phyloP scores from a whole-genome alignment of 1,140 invertebrate genomes.

The Heterodera schachtii region DNA sequence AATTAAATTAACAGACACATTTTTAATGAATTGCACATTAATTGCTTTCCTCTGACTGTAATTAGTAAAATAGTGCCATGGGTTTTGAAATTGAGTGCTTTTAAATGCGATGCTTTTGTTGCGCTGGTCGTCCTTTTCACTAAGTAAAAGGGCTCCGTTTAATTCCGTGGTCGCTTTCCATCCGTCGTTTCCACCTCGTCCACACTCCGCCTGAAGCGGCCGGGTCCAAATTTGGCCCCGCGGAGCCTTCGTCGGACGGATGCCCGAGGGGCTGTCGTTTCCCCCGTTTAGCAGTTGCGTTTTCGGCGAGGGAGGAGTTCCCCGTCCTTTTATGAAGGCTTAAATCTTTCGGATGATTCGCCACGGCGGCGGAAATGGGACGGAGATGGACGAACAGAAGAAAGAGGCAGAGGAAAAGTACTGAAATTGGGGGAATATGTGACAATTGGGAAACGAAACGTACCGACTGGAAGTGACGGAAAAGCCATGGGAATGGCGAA shows the following conservation, averaged over 20 bases:
- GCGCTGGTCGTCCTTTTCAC: too few relatives aligned
- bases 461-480: background rate
- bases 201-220: background rate
- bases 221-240: background rate
- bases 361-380: background rate
- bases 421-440: background rate
- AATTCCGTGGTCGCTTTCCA: background rate
- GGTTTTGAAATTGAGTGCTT: too few relatives aligned
- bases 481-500: background rate
- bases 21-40: too few relatives aligned
- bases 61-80: too few relatives aligned
- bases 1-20: too few relatives aligned
- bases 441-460: background rate
- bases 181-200: background rate
- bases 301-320: background rate
- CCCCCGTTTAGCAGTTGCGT: background rate
- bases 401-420: background rate
- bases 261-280: background rate
- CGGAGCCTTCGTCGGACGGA: background rate
- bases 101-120: too few relatives aligned
- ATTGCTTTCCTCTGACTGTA: too few relatives aligned
- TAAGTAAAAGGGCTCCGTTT: too few relatives aligned
- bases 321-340: background rate
- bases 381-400: background rate
- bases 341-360: too few relatives aligned